Conservation (phyloP, 1,140 invertebrate species). For the Sinonovacula constricta region DNA sequence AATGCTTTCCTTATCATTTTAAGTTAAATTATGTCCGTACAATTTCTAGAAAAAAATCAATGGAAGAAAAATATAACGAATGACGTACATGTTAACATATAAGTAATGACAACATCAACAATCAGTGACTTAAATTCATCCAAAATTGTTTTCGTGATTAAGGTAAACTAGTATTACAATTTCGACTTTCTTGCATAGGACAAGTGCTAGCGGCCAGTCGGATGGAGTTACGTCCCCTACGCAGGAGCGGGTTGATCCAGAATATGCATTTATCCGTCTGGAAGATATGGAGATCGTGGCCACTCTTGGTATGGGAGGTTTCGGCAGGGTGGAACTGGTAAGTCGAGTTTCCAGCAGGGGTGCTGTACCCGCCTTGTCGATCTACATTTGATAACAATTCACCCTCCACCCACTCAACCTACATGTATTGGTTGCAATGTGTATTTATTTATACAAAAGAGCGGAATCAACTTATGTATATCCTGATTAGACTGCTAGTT, state of each 20-base stretch:
- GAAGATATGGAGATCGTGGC: slow-evolving; percentile 93
- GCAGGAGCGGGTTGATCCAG: slow-evolving; percentile 63
- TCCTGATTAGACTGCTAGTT: too few relatives aligned
- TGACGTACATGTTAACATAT: too few relatives aligned
- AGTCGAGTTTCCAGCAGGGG: slow-evolving; percentile 43
- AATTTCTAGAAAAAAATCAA: too few relatives aligned
- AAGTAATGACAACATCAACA: too few relatives aligned
- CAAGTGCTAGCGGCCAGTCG: slow-evolving; percentile 55
- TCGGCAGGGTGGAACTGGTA: slow-evolving; percentile 97
- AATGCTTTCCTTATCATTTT: too few relatives aligned
- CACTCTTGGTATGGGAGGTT: slow-evolving; percentile 97
- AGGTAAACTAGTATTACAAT: too few relatives aligned
- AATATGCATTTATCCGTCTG: slow-evolving; percentile 78
- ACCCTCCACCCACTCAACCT: not conserved
- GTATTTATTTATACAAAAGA: not conserved
- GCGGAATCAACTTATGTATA: not conserved
- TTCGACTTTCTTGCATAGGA: too few relatives aligned
- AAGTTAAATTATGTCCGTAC: too few relatives aligned
- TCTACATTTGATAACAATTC: not conserved
- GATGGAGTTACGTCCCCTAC: slow-evolving; percentile 60
- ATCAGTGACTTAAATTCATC: too few relatives aligned
- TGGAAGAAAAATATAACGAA: too few relatives aligned
- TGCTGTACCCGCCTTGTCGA: too few relatives aligned
- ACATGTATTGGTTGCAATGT: not conserved
- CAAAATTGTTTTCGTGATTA: too few relatives aligned